Conservation (phyloP, 2,888 invertebrate genomes). For the Metacarcinus magister region DNA sequence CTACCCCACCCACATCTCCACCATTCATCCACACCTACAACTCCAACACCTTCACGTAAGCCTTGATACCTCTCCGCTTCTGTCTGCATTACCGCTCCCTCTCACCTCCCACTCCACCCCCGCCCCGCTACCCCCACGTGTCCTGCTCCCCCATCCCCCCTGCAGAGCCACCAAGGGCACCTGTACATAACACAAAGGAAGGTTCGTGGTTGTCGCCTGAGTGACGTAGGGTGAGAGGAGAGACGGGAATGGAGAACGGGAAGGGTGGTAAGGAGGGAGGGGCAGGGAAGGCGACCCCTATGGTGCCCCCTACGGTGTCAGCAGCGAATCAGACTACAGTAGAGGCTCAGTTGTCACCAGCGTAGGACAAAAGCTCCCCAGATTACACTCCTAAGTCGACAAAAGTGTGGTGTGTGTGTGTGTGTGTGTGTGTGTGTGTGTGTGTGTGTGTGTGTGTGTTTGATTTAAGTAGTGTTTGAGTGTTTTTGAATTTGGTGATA, state of each 20-base stretch:
- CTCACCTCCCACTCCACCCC: neutral
- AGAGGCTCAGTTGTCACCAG: neutral
- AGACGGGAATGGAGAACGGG: neutral
- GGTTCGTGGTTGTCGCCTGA: constrained; percentile 19
- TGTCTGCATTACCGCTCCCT: neutral
- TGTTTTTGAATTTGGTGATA: too few relatives aligned
- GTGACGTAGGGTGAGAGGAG: neutral
- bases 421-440: too few relatives aligned
- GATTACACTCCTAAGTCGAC: neutral
- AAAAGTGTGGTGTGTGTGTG: too few relatives aligned
- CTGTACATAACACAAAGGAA: constrained; percentile 1
- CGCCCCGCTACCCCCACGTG: neutral
- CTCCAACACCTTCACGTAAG: neutral
- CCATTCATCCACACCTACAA: neutral
- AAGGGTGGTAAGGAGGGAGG: neutral
- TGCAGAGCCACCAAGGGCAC: neutral
- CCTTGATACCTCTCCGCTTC: neutral
- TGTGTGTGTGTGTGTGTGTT: neutral
- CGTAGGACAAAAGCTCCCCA: neutral
- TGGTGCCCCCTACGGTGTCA: neutral
- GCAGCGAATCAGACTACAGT: neutral
- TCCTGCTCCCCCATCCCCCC: neutral
- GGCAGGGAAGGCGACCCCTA: neutral
- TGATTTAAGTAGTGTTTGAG: neutral
- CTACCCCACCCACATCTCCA: neutral